Evolutionary conservation across 2,113 vertebrate genomes (phyloP).

Genomic region (Chaenocephalus aceratus): DNA sequence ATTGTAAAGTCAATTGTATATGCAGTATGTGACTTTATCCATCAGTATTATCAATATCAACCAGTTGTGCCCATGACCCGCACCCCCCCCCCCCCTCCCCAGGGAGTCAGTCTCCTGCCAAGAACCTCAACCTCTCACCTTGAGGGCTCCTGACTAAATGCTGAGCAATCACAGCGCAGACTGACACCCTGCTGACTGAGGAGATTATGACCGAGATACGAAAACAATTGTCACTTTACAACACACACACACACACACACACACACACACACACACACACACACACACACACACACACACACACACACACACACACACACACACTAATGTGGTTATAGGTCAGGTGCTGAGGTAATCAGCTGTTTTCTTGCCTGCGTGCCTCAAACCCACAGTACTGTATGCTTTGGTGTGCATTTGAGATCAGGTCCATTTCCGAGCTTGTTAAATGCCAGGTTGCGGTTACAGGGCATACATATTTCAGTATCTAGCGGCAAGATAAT

Average conservation of each 20-base stretch:
- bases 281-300: too few relatives aligned
- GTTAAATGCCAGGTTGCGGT: conserved; percentile 63
- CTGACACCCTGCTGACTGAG: conserved; percentile 43
- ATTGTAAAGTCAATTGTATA: neutral
- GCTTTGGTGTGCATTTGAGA: conserved; percentile 27
- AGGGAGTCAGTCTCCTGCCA: conserved; percentile 7
- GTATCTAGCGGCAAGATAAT: conserved; percentile 64
- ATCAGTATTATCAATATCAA: neutral
- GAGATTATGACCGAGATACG: conserved; percentile 27
- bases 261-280: too few relatives aligned
- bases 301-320: neutral
- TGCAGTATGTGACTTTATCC: conserved; percentile 3
- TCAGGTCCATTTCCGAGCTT: conserved; percentile 29
- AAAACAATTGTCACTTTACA: neutral
- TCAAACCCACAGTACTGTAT: neutral
- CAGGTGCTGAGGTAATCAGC: conserved; percentile 8
- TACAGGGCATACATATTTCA: conserved; percentile 70
- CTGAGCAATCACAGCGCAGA: conserved; percentile 47
- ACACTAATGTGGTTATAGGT: conserved; percentile 23
- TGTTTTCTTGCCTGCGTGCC: conserved; percentile 7
- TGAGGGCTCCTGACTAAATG: conserved; percentile 14
- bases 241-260: conserved; percentile 14
- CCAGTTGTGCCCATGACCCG: conserved; percentile 1
- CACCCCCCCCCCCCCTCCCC: neutral
- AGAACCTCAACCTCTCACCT: conserved; percentile 38